These are phyloP conservation scores for Atrichornis clamosus DNA, from an alignment of 2,113 vertebrate genomes.

Conservation along the genomic window DNA sequence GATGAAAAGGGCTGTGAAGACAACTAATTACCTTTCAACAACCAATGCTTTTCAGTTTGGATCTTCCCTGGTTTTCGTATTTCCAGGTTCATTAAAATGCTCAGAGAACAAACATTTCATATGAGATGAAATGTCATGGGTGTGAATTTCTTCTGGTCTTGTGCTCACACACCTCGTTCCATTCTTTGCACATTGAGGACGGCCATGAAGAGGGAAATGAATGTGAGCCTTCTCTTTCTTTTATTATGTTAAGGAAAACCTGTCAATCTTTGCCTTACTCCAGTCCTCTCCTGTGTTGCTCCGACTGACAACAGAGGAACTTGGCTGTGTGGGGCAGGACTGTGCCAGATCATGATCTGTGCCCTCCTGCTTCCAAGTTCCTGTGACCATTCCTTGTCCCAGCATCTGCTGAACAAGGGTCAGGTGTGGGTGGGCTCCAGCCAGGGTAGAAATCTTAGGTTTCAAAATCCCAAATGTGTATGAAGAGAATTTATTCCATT, in stretches of 20 bases:
- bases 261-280: background rate
- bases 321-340: background rate
- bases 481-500: background rate
- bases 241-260: background rate
- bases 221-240: too few species aligned
- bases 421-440: background rate
- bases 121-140: background rate
- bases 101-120: background rate
- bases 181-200: background rate
- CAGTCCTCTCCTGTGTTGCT: background rate
- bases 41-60: constrained; percentile 12
- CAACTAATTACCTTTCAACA: constrained; percentile 48
- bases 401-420: background rate
- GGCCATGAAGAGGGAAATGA: background rate
- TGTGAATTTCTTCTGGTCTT: background rate
- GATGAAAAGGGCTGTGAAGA: constrained; percentile 3
- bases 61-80: constrained; percentile 13
- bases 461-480: background rate
- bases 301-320: fast-evolving
- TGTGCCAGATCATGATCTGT: fast-evolving
- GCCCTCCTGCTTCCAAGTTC: background rate
- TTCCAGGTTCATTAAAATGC: constrained; percentile 10
- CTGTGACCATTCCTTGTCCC: background rate
- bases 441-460: background rate
- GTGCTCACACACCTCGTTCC: background rate